phyloP scores from a whole-genome alignment of 1,140 invertebrate genomes.

The Argopecten irradians region DNA sequence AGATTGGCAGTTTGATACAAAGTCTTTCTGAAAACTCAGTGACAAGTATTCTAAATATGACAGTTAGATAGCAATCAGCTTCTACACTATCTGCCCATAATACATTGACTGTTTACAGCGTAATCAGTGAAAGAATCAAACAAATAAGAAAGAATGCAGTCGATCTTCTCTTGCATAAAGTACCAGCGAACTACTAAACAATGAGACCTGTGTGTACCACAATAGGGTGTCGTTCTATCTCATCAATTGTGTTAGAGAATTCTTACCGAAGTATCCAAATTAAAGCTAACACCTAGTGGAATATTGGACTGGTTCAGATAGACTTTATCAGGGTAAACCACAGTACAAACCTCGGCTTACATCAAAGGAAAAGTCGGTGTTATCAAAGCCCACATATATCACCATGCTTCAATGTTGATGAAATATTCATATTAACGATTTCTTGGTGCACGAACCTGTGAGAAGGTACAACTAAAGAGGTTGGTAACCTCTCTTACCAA shows the following conservation, averaged over 20 bases:
- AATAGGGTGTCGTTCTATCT: neutral
- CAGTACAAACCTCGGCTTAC: neutral
- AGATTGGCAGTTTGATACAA: no score
- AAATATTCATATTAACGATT: slow-evolving; percentile 3
- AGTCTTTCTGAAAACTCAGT: no score
- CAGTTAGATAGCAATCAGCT: no score
- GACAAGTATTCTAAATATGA: no score
- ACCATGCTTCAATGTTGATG: neutral
- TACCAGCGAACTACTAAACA: neutral
- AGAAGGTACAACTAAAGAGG: neutral
- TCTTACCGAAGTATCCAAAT: neutral
- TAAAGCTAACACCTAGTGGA: neutral
- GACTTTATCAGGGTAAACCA: neutral
- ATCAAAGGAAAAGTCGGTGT: neutral
- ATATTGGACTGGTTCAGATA: neutral
- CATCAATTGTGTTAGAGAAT: neutral
- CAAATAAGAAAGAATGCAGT: no score
- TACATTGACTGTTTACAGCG: no score
- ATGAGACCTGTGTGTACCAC: neutral
- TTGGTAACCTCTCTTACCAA: neutral
- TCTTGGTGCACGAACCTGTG: neutral
- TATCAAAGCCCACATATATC: slow-evolving; percentile 1
- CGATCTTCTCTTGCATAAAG: neutral
- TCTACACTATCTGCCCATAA: no score
- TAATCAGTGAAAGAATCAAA: no score